Conservation (phyloP, 30 jellyfish, hydroid and myxozoan species). For the Euphysa ruthae region DNA sequence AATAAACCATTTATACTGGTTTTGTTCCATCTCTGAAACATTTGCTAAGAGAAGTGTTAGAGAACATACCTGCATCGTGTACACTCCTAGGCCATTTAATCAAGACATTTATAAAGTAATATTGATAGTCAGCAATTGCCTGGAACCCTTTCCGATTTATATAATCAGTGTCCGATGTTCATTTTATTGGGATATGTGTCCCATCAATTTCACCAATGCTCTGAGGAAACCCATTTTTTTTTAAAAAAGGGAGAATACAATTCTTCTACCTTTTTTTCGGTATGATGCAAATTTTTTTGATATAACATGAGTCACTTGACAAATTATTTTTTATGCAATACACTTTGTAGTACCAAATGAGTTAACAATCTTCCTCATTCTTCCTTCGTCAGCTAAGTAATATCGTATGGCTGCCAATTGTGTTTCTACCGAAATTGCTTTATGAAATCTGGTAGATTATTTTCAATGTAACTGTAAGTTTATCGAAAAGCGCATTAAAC, state of each 20-base stretch:
- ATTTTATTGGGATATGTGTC: too few species aligned
- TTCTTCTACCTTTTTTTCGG: neutral
- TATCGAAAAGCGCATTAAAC: too few species aligned
- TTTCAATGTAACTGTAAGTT: neutral
- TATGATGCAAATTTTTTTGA: neutral
- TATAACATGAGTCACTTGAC: neutral
- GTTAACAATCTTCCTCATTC: neutral
- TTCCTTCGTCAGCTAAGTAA: neutral
- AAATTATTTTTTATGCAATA: neutral
- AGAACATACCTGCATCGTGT: conserved; percentile 15
- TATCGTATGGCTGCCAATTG: neutral
- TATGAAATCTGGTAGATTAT: neutral
- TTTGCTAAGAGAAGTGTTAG: conserved; percentile 12
- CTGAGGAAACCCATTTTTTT: neutral
- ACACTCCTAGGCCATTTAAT: conserved; percentile 11
- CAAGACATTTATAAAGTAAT: neutral
- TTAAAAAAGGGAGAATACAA: neutral
- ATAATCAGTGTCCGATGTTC: neutral
- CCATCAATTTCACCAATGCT: conserved; percentile 4
- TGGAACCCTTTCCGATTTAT: conserved; percentile 17
- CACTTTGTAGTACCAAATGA: neutral
- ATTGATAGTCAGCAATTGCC: too few species aligned
- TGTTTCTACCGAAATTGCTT: neutral
- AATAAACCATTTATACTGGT: conserved; percentile 23
- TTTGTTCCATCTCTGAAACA: conserved; percentile 3